These are phyloP conservation scores for Aphelenchoides fujianensis DNA, from an alignment of 1,140 invertebrate genomes.

Conservation along the genomic window DNA sequence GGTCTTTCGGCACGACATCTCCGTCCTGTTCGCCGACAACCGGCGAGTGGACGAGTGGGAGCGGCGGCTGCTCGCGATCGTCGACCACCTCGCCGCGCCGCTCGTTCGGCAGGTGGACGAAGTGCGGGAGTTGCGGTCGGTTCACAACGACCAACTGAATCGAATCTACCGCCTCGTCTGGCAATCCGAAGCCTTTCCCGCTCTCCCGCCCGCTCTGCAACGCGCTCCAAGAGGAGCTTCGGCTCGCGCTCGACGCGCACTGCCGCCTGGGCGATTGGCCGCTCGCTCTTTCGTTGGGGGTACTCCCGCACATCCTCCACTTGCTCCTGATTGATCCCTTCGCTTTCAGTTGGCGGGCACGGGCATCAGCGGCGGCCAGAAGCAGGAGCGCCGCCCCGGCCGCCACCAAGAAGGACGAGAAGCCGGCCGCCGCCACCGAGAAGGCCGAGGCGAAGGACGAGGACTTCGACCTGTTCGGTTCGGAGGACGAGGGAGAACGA, in stretches of 20 bases:
- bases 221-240: constrained; percentile 36
- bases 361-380: constrained; percentile 3
- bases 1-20: constrained; percentile 34
- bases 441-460: constrained; percentile 69
- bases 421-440: constrained; percentile 2
- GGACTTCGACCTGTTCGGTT: constrained; percentile 86
- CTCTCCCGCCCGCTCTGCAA: constrained; percentile 29
- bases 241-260: no score
- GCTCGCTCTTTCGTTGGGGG: no score
- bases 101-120: constrained; percentile 23
- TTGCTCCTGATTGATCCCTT: no score
- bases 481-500: constrained; percentile 72
- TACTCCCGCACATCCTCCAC: no score
- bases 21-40: constrained; percentile 27
- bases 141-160: constrained; percentile 31
- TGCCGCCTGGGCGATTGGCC: no score
- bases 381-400: no score
- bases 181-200: constrained; percentile 28
- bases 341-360: constrained; percentile 18
- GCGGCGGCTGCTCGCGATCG: background rate
- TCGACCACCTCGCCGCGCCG: constrained; percentile 15
- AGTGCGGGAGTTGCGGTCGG: constrained; percentile 25
- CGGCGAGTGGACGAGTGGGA: constrained; percentile 6
- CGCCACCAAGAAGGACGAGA: no score
- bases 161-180: constrained; percentile 37